Evolutionary conservation across 2,888 invertebrate genomes (phyloP).

Genomic region (Agrypnus murinus): DNA sequence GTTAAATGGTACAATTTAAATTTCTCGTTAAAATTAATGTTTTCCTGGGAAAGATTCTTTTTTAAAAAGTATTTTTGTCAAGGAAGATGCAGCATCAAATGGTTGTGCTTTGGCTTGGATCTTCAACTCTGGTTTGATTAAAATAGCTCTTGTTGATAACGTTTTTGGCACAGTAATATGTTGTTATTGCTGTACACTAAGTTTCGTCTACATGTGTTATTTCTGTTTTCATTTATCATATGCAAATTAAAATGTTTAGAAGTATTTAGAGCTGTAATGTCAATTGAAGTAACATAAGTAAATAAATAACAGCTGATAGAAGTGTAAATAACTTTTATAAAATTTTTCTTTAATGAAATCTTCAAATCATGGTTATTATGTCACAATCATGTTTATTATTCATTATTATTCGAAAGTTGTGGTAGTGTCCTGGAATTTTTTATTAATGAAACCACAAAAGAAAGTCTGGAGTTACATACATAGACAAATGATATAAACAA

Average conservation of each 20-base stretch:
- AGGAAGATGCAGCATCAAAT: background rate
- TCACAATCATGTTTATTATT: no score
- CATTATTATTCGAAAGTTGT: no score
- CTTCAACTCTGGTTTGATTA: conserved; percentile 21
- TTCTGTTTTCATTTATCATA: conserved; percentile 36
- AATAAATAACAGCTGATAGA: background rate
- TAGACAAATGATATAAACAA: no score
- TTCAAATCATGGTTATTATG: no score
- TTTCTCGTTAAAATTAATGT: no score
- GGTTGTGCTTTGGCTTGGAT: conserved; percentile 27
- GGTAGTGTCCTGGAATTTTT: no score
- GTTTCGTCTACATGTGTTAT: conserved; percentile 38
- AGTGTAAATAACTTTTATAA: no score
- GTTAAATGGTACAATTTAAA: no score
- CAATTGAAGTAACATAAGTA: background rate
- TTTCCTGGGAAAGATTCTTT: conserved; percentile 22
- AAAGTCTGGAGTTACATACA: no score
- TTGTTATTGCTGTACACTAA: conserved; percentile 27
- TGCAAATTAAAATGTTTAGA: conserved; percentile 17
- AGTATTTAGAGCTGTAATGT: background rate
- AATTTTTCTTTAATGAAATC: no score
- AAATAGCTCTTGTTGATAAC: conserved; percentile 38
- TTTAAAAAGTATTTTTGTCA: background rate
- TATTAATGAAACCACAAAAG: no score
- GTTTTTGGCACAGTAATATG: conserved; percentile 34